Evolutionary conservation across 2,797 vertebrate genomes (phyloP).

Genomic region (Aphelocoma californica): DNA sequence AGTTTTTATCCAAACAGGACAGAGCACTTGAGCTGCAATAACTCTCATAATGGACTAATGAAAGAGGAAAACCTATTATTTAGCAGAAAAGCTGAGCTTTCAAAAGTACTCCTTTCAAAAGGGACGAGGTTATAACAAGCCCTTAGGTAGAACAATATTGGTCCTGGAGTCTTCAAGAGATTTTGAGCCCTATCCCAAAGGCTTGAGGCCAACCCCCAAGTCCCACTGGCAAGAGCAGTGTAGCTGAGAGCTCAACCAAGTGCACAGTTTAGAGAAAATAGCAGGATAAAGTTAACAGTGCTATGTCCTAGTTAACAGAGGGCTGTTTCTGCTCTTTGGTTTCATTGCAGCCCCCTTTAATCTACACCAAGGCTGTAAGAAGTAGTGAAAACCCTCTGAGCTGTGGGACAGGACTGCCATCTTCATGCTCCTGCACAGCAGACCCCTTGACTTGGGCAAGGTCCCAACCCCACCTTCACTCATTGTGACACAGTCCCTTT

Average conservation of each 20-base stretch:
- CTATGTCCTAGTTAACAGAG: not conserved
- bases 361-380: not conserved
- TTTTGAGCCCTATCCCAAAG: not conserved
- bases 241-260: not conserved
- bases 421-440: not conserved
- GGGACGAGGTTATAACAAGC: conserved; percentile 27
- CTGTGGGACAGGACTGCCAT: not conserved
- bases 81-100: conserved; percentile 42
- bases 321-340: not conserved
- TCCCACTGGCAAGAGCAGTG: not conserved
- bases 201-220: not conserved
- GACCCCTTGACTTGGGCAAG: not conserved
- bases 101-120: not conserved
- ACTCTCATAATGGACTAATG: not conserved
- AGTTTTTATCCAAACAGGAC: conserved; percentile 28
- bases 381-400: not conserved
- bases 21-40: conserved; percentile 13
- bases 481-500: not conserved
- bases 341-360: not conserved
- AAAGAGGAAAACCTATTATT: not conserved
- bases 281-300: not conserved
- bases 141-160: conserved; percentile 52
- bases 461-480: not conserved
- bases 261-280: not conserved
- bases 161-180: conserved; percentile 39